Evolutionary conservation across 1,140 invertebrate species (phyloP).

Genomic region (Onthophagus taurus): DNA sequence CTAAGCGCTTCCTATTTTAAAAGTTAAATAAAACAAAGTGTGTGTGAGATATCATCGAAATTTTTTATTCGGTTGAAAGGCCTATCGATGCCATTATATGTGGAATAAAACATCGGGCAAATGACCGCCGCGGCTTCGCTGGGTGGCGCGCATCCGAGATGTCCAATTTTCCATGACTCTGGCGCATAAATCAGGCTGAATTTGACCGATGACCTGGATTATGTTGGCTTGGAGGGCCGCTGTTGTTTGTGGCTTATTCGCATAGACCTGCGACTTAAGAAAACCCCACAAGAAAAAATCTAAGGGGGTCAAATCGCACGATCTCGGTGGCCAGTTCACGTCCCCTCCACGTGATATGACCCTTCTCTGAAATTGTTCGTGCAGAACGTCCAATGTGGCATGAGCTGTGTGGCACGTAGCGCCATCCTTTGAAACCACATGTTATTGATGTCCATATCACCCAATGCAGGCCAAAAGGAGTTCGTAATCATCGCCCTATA

Average conservation of each 20-base stretch:
- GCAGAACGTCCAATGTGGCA: conserved; percentile 22
- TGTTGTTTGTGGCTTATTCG: conserved; percentile 3
- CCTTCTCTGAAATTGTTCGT: conserved; percentile 24
- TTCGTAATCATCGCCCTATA: conserved; percentile 17
- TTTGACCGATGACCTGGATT: conserved; percentile 3
- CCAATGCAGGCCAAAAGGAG: conserved; percentile 18
- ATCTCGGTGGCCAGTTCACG: too few relatives aligned
- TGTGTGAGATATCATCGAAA: too few relatives aligned
- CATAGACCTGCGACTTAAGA: conserved; percentile 4
- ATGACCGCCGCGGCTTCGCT: too few relatives aligned
- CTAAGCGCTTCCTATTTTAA: too few relatives aligned
- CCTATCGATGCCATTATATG: too few relatives aligned
- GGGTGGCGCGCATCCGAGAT: too few relatives aligned
- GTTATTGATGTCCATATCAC: conserved; percentile 13
- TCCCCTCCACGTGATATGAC: conserved; percentile 32
- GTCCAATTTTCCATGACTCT: conserved; percentile 10
- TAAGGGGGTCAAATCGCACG: conserved; percentile 2
- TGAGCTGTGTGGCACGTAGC: conserved; percentile 28
- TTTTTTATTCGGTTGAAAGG: too few relatives aligned
- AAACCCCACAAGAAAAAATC: conserved; percentile 14
- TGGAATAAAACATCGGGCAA: too few relatives aligned
- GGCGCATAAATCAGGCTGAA: conserved; percentile 1
- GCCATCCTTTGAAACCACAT: conserved; percentile 33
- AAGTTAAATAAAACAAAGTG: too few relatives aligned
- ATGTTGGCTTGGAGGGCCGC: conserved; percentile 5